Evolutionary conservation across 2,113 vertebrate genomes (phyloP).

Genomic region (Benitochromis conjunctus): DNA sequence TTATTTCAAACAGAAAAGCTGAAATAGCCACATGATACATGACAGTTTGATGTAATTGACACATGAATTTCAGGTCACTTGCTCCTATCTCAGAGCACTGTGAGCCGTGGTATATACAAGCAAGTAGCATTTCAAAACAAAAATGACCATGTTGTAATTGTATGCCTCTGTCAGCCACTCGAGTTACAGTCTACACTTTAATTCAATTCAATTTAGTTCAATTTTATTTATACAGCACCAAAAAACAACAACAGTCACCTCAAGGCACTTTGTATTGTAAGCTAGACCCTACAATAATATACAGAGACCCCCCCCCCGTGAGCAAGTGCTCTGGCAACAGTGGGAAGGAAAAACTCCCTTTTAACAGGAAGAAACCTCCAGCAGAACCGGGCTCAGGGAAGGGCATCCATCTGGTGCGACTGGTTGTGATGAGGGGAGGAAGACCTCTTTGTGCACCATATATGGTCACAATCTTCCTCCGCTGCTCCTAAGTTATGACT

Average conservation of each 20-base stretch:
- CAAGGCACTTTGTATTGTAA: not conserved
- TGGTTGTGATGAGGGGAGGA: not conserved
- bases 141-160: not conserved
- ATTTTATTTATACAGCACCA: not conserved
- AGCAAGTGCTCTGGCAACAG: not conserved
- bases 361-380: not conserved
- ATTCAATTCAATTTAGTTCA: not conserved
- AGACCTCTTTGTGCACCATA: not conserved
- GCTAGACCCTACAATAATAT: not conserved
- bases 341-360: not conserved
- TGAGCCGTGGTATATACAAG: not conserved
- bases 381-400: not conserved
- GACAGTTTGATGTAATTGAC: not conserved
- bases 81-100: not conserved
- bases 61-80: not conserved
- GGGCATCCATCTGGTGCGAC: not conserved
- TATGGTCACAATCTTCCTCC: not conserved
- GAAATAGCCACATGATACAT: not conserved
- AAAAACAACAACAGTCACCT: not conserved
- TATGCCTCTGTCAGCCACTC: not conserved
- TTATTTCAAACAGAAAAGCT: not conserved
- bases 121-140: not conserved
- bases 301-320: not conserved
- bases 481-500: fast-evolving
- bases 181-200: not conserved